Percentiles rank a stretch among this genome's conserved stretches.
These are phyloP conservation scores for Halictus ligatus DNA, from an alignment of 2,888 invertebrate genomes.

Conservation along the genomic window DNA sequence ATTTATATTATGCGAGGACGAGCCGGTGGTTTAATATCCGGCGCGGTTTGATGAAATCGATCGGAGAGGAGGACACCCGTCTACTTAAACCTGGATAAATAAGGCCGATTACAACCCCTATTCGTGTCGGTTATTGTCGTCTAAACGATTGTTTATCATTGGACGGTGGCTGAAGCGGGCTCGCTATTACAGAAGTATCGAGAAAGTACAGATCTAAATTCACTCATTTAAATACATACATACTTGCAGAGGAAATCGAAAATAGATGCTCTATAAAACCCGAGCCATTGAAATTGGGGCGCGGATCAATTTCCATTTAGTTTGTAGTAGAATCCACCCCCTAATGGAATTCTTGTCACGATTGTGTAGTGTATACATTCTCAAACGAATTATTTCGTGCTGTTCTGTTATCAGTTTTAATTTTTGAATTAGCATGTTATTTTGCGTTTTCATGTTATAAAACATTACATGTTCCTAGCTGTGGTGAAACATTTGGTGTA, in stretches of 20 bases:
- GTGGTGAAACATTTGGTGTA: too few relatives aligned
- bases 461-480: too few relatives aligned
- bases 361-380: too few relatives aligned
- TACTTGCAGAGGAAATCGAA: background rate
- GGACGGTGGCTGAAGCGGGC: background rate
- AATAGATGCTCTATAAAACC: background rate
- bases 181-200: background rate
- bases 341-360: background rate
- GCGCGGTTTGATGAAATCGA: slow-evolving; percentile 19
- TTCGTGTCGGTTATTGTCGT: background rate
- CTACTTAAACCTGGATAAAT: slow-evolving; percentile 33
- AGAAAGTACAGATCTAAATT: background rate
- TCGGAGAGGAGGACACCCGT: background rate
- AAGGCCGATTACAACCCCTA: slow-evolving; percentile 12
- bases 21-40: slow-evolving; percentile 46
- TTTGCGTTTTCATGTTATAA: too few relatives aligned
- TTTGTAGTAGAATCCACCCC: background rate
- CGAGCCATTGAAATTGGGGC: background rate
- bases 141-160: slow-evolving; percentile 32
- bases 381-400: too few relatives aligned
- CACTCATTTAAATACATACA: background rate
- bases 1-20: slow-evolving; percentile 24
- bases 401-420: too few relatives aligned
- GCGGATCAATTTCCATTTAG: background rate
- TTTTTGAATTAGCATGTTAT: too few relatives aligned